Conservation (phyloP, 1,140 invertebrate genomes). For the Drosophila orena region DNA sequence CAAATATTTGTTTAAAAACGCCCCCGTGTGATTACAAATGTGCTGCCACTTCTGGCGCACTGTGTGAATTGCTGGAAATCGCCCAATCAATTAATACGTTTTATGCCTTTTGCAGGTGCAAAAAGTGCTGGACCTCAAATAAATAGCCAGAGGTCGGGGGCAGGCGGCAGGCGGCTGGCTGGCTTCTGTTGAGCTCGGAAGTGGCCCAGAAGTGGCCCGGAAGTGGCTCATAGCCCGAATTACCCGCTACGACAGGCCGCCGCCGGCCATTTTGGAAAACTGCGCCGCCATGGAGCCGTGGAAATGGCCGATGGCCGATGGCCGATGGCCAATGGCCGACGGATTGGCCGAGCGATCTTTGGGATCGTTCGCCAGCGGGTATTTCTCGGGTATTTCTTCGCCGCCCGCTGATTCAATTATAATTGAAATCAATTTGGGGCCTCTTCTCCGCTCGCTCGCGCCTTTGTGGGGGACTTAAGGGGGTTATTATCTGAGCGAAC, state of each 20-base stretch:
- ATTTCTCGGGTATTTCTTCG: conserved; percentile 51
- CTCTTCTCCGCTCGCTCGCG: conserved; percentile 45
- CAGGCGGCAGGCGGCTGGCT: not conserved
- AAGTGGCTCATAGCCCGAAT: conserved; percentile 34
- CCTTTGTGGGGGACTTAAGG: conserved; percentile 17
- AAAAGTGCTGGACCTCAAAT: conserved; percentile 12
- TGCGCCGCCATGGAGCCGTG: conserved; percentile 25
- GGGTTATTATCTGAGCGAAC: conserved; percentile 51
- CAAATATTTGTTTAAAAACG: conserved; percentile 56
- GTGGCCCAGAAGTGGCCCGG: conserved; percentile 30
- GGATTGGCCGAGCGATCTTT: conserved; percentile 10
- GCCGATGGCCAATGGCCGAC: conserved; percentile 24
- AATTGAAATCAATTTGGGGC: conserved; percentile 82
- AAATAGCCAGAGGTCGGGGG: conserved; percentile 8
- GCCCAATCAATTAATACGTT: conserved; percentile 30
- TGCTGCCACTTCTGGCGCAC: conserved; percentile 14
- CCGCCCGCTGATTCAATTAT: conserved; percentile 81
- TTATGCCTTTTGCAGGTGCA: conserved; percentile 8
- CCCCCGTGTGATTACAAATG: conserved; percentile 42
- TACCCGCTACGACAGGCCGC: conserved; percentile 33
- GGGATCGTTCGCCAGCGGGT: conserved; percentile 40
- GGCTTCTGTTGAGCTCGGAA: conserved; percentile 27
- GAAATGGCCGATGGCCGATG: conserved; percentile 19
- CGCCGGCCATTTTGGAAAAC: conserved; percentile 72
- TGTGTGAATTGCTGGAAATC: conserved; percentile 38